phyloP scores from a whole-genome alignment of 1,140 invertebrate species.

The Streblospio benedicti region DNA sequence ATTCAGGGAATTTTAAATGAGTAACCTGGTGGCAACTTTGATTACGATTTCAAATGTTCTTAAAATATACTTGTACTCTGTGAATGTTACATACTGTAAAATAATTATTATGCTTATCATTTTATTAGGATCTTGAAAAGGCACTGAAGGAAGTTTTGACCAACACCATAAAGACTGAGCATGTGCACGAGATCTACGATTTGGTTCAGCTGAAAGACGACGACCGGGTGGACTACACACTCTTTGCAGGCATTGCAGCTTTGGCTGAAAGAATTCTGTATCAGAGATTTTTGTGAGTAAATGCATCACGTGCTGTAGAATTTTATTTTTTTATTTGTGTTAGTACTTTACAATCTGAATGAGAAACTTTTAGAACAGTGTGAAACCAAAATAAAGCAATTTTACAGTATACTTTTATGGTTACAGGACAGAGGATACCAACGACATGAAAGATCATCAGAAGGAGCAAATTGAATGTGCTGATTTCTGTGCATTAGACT shows the following conservation, averaged over 20 bases:
- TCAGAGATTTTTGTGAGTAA: conserved; percentile 34
- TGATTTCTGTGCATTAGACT: conserved; percentile 35
- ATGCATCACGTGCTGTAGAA: no score
- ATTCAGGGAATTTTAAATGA: no score
- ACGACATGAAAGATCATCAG: conserved; percentile 30
- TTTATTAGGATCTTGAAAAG: conserved; percentile 26
- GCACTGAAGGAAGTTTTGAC: conserved; percentile 32
- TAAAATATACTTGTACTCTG: no score
- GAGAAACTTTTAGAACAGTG: no score
- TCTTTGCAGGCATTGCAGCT: conserved; percentile 35
- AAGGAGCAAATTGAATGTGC: conserved; percentile 37
- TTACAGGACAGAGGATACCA: conserved; percentile 35
- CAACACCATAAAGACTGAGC: conserved; percentile 26
- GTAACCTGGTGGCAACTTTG: no score
- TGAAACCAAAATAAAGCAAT: no score
- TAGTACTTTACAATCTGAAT: no score
- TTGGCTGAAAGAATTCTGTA: conserved; percentile 36
- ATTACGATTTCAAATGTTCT: no score
- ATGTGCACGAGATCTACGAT: conserved; percentile 24
- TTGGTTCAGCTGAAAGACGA: conserved; percentile 24
- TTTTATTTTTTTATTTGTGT: neutral
- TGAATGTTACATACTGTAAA: no score
- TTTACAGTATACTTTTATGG: neutral
- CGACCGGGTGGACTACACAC: conserved; percentile 27
- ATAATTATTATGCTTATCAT: neutral